Evolutionary conservation across 2,113 vertebrate genomes (phyloP), one percentile per base, ranked within the genome.

Genomic region (Sylvilagus bachmani): DNA sequence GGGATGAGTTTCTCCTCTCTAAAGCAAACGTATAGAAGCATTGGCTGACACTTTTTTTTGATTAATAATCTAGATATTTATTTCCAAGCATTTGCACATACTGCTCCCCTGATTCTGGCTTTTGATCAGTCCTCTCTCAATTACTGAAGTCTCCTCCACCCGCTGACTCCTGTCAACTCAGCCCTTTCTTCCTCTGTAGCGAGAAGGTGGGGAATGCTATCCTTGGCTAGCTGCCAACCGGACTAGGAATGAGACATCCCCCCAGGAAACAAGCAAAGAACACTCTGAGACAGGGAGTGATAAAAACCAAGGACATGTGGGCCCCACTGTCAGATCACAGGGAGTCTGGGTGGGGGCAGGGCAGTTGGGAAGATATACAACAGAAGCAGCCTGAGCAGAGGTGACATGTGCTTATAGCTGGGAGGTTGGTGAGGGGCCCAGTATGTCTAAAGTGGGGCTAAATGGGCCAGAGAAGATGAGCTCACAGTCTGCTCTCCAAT

Each of bases 11-110:
- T 95, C 55, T 78, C 55, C 53, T 78, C 67, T 88, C 86, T 44
- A 91, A 86, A 87, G 22, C 22, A 93, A 75, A 74, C 71, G 55
- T 36, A 33, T 29, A 33, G 49, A 89, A 87, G 6, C 87, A 90
- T 77, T 92, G 78, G n/a, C 55, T 87, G 78, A 79, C 74, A n/a
- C 21, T 86, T 95, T 61, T 73, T 58, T 58, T 38, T 24, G 79
- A 82, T 73, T 74, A 58, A 62, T 82, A 89, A 49, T 82, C 36
- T 86, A 77, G n/a, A 61, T 94, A 80, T 70, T 71, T 74, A 82
- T 86, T 96, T 95, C 36, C 44, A 80, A 75, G 33, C 51, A 91
- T 91, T 95, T 94, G 49, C 71, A 21, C 22, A 92, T 90, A 66
- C 51, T 73, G 70, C 16, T 89, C 21, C 31, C 31, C 70, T 58